Conservation (phyloP, 1,140 invertebrate genomes). For the Drosophila miranda region DNA sequence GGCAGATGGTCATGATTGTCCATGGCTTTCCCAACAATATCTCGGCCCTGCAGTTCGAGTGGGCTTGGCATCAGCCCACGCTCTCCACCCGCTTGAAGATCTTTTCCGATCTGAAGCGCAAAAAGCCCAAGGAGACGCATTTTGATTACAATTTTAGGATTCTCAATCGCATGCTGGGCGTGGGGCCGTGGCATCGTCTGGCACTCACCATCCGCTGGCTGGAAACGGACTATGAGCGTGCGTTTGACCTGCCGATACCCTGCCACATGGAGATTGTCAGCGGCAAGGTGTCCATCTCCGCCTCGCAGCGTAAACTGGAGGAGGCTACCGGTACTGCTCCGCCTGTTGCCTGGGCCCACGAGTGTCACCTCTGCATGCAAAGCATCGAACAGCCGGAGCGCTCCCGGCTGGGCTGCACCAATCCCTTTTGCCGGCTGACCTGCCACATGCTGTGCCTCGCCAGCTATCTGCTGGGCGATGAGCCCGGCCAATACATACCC, state of each 20-base stretch:
- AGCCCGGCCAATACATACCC: conserved; percentile 87
- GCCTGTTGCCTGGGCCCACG: conserved; percentile 29
- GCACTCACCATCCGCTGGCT: conserved; percentile 94
- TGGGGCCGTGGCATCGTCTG: conserved; percentile 93
- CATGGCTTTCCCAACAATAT: too few relatives aligned
- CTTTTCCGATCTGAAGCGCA: too few relatives aligned
- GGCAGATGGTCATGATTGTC: too few relatives aligned
- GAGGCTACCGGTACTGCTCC: background rate
- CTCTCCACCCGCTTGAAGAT: too few relatives aligned
- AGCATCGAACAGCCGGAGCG: conserved; percentile 83
- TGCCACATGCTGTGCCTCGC: conserved; percentile 91
- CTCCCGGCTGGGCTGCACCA: conserved; percentile 86
- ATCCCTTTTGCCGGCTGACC: conserved; percentile 85
- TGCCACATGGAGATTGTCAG: conserved; percentile 91
- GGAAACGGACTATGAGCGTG: conserved; percentile 86
- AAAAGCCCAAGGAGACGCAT: too few relatives aligned
- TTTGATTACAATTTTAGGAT: conserved; percentile 90
- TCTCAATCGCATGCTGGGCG: conserved; percentile 91
- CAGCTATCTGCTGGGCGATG: conserved; percentile 84
- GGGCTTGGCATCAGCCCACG: too few relatives aligned
- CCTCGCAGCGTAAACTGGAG: conserved; percentile 67
- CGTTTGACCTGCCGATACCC: conserved; percentile 88
- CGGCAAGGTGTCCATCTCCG: conserved; percentile 88
- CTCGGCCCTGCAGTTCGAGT: too few relatives aligned
- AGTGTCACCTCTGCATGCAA: conserved; percentile 86